Evolutionary conservation across 2,888 invertebrate species (phyloP).

Genomic region (Tetragnatha montana): DNA sequence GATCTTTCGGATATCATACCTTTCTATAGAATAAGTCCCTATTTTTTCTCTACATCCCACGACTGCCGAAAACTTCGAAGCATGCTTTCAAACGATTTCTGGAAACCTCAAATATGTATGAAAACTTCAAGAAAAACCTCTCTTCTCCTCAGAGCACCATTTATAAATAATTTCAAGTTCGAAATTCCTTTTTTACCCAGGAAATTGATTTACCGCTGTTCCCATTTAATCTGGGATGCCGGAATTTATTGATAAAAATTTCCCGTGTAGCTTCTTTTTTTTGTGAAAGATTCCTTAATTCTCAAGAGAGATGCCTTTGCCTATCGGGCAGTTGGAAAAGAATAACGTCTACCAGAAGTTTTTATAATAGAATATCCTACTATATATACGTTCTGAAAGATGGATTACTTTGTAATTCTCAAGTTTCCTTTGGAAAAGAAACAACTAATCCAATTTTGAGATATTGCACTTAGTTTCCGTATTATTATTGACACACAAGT

Average conservation of each 20-base stretch:
- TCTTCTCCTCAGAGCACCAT: not conserved
- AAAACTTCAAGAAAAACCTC: not conserved
- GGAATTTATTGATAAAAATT: not conserved
- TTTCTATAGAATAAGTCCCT: not conserved
- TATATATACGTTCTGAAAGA: not conserved
- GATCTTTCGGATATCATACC: not conserved
- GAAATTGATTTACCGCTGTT: not conserved
- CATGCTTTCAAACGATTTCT: not conserved
- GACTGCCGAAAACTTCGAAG: not conserved
- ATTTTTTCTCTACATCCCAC: not conserved
- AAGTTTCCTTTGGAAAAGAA: not conserved
- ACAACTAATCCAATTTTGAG: not conserved
- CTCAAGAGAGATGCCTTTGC: not conserved
- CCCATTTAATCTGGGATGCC: not conserved
- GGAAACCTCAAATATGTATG: not conserved
- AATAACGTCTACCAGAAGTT: conserved; percentile 1
- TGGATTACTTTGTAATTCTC: not conserved
- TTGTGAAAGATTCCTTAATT: not conserved
- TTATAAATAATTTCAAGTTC: not conserved
- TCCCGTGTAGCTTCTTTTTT: not conserved
- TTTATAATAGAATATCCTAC: not conserved
- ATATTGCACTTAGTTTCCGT: not conserved
- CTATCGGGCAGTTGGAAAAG: not conserved
- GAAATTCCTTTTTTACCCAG: not conserved
- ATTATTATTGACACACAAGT: not conserved